phyloP scores from a whole-genome alignment of 2,888 invertebrate genomes.

The Philhelius pedissequus region DNA sequence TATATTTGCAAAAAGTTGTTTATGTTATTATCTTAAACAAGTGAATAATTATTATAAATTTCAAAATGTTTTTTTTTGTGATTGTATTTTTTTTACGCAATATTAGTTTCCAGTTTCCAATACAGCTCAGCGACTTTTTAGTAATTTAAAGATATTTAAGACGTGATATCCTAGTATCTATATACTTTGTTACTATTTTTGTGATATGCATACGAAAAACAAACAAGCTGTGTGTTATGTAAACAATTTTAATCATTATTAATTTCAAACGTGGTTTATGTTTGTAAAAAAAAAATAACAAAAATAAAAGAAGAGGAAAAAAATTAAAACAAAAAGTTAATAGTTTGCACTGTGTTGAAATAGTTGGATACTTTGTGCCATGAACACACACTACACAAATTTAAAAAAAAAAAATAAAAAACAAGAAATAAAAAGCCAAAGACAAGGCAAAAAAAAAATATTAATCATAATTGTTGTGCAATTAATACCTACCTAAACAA shows the following conservation, averaged over 20 bases:
- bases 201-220: not conserved
- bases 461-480: slow-evolving; percentile 47
- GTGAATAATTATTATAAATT: slow-evolving; percentile 47
- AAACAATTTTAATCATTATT: slow-evolving; percentile 44
- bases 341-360: slow-evolving; percentile 55
- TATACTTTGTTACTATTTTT: not conserved
- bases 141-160: slow-evolving; percentile 17
- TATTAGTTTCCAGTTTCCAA: slow-evolving; percentile 14
- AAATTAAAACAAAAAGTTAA: slow-evolving; percentile 12
- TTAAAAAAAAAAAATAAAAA: not conserved
- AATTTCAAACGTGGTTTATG: slow-evolving; percentile 24
- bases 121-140: not conserved
- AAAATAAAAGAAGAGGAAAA: not conserved
- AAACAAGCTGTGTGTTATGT: slow-evolving; percentile 37
- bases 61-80: slow-evolving; percentile 44
- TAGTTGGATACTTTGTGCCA: slow-evolving; percentile 14
- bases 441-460: slow-evolving; percentile 14
- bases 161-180: slow-evolving; percentile 5
- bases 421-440: slow-evolving; percentile 15
- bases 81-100: slow-evolving; percentile 47
- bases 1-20: slow-evolving; percentile 32
- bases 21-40: too few relatives aligned
- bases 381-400: slow-evolving; percentile 7
- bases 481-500: slow-evolving; percentile 47
- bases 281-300: not conserved